Base-by-base conservation (phyloP, 2,888 invertebrate genomes). In the Drosophila anomalata region DNA sequence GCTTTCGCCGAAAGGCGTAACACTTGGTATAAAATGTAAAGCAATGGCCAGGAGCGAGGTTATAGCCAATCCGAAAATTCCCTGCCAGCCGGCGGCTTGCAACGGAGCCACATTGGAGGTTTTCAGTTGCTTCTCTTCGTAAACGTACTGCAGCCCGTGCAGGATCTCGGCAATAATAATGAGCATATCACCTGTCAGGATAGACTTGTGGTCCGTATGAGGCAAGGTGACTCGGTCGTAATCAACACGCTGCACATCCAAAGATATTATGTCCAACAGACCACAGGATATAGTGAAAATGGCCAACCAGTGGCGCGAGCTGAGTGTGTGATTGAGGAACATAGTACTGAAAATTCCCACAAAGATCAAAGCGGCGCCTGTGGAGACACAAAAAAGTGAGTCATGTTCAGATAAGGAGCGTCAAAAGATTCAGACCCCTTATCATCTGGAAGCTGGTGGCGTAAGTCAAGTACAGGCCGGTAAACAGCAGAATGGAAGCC, bases 361-460 rank as follows among this genome's bases (percentile, higher is more conserved):
- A 91, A 98, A 98, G 26, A 98, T 93, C 62, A 98, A 96, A 7
- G 97, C 95, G 56, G 97, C 95, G 53, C 96, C 95, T 95, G 82
- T 12, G 11, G 29, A 11, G 5, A 17, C 9, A 20, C 29, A 36
- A n/a, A 3, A 12, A 24, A 22, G 17, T 48, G 11, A 31, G 12
- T 50, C n/a, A 56, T 53, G 33, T 48, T 29, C 2, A 29, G 56
- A 47, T 47, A 61, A 33, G 5, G 6, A 26, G 22, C 14, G 26
- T 22, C 11, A 54, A 55, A 75, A 53, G 54, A 62, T 66, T 1
- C 11, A 2, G 8, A 94, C 96, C 98, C 92, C 98, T 93, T 82
- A 99, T 94, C 98, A 99, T 98, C 93, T 98, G 98, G 92, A 98
- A 99, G 89, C 97, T 98, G 78, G 97, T 97, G 1, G 97, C 96